Evolutionary conservation across 2,113 vertebrate genomes (phyloP).

Genomic region (Neomonachus schauinslandi): DNA sequence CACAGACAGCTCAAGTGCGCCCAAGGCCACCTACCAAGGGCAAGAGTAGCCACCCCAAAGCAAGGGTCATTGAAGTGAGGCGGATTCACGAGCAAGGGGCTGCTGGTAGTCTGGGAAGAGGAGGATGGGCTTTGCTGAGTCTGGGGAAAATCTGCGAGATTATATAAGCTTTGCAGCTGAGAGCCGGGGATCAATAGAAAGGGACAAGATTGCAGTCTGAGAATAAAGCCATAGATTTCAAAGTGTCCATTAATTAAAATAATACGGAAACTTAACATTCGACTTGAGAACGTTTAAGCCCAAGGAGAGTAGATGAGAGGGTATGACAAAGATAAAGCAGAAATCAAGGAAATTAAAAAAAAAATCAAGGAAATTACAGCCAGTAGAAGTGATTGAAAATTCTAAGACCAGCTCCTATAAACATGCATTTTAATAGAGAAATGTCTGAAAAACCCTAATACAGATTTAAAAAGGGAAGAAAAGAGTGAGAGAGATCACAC

Average conservation of each 20-base stretch:
- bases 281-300: not conserved
- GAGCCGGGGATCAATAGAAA: not conserved
- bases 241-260: not conserved
- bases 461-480: not conserved
- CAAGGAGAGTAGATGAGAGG: not conserved
- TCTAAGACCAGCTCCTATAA: not conserved
- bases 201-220: not conserved
- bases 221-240: not conserved
- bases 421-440: not conserved
- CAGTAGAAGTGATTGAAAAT: not conserved
- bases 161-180: not conserved
- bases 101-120: not conserved
- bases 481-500: not conserved
- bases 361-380: not conserved
- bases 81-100: not conserved
- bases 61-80: not conserved
- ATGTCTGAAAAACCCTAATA: not conserved
- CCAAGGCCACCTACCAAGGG: not conserved
- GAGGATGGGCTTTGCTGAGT: not conserved
- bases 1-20: accelerated
- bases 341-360: not conserved
- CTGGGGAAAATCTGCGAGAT: not conserved
- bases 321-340: not conserved
- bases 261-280: not conserved
- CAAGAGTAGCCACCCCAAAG: not conserved